Evolutionary conservation across 2,113 vertebrate genomes (phyloP), one percentile per base, ranked within the genome.

Genomic region (Microcebus griseorufus): DNA sequence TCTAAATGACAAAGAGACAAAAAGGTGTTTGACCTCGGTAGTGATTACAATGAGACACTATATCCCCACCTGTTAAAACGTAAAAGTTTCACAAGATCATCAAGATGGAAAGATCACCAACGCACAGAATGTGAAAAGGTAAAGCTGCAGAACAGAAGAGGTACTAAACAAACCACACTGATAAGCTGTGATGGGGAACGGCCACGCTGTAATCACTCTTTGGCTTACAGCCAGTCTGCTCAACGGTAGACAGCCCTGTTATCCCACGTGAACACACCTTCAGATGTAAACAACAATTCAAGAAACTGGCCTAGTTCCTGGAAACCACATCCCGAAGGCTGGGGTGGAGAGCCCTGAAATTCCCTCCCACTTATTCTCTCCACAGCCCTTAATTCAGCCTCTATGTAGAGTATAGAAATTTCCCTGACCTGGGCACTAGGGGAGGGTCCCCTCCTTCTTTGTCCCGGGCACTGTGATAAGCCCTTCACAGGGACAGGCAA

Each of bases 251-350:
- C 34, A 81, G 34, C 37, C 62, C 18, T 6, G 42, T 75, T 53
- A 60, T 64, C 45, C 55, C 73, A 76, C 0, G 3, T 65, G 51
- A 64, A 81, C 23, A 11, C 12, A 82, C 72, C 64, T 55, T 75
- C 67, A 37, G 51, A 29, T 34, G 34, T 60, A 89, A 95, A 94
- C 79, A 94, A 62, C n/a, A 60, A 48, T 97, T 94, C 32, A 82
- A 83, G 53, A 84, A 95, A 95, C 22, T 81, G 60, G 53, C 60
- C 32, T 60, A 32, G 48, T 95, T 94, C 83, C 75, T 94, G 83
- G 95, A 90, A 92, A 29, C 53, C 64, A 48, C 60, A 88, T 64
- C 83, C 79, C 79, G 73, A 81, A 81, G 88, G 17, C 78, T 39
- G 51, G 88, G 51, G 78, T 60, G 83, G 32, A 84, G 18, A 55